Conservation (phyloP, 1,140 invertebrate genomes). For the Vanessa atalanta region DNA sequence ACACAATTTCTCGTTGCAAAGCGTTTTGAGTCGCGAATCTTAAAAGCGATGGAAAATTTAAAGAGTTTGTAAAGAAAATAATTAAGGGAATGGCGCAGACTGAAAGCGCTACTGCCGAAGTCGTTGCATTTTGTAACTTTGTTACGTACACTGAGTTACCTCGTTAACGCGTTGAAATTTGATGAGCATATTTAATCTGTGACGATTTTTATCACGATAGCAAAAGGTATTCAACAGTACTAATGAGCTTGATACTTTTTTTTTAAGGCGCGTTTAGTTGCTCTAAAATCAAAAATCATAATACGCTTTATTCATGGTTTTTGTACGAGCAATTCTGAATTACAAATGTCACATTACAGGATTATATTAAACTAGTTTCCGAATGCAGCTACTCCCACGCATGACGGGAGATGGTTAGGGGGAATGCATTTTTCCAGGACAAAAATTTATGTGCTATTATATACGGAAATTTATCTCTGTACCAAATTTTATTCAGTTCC, state of each 20-base stretch:
- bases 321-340: too few relatives aligned
- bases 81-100: conserved; percentile 54
- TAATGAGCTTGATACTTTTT: conserved; percentile 61
- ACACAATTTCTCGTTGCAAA: conserved; percentile 55
- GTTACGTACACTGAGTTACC: conserved; percentile 69
- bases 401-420: too few relatives aligned
- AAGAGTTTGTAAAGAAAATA: conserved; percentile 76
- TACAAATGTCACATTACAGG: too few relatives aligned
- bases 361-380: too few relatives aligned
- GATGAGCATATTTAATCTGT: conserved; percentile 65
- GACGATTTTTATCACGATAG: conserved; percentile 55
- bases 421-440: too few relatives aligned
- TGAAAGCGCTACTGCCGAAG: conserved; percentile 57
- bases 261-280: conserved; percentile 7
- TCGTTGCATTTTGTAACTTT: conserved; percentile 68
- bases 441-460: too few relatives aligned
- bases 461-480: too few relatives aligned
- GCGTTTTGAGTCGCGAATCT: conserved; percentile 59
- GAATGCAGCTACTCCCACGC: too few relatives aligned
- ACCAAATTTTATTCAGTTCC: too few relatives aligned
- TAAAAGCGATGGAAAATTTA: conserved; percentile 72
- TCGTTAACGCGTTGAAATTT: conserved; percentile 72
- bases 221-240: conserved; percentile 55
- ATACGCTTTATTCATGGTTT: too few relatives aligned
- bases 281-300: too few relatives aligned